Evolutionary conservation across 2,113 vertebrate species (phyloP).

Genomic region (Tor tambroides): DNA sequence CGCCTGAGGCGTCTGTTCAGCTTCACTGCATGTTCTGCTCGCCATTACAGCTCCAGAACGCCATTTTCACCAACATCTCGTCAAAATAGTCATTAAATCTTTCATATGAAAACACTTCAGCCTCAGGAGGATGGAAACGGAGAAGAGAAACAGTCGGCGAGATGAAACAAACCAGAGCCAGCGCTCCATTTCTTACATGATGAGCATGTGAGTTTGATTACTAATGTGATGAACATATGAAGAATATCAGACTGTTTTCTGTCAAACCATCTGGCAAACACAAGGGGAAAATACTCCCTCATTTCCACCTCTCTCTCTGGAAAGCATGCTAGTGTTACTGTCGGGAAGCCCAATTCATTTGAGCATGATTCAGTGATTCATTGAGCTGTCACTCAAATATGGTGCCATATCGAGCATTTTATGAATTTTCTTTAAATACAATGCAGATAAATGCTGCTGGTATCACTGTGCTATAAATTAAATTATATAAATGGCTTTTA

Average conservation of each 20-base stretch:
- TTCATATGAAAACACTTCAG: conserved; percentile 32
- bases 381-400: neutral
- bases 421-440: neutral
- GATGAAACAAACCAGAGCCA: conserved; percentile 48
- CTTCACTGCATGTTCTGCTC: conserved; percentile 30
- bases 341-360: too few relatives aligned
- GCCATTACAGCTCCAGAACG: too few relatives aligned
- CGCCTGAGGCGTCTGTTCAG: conserved; percentile 36
- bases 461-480: neutral
- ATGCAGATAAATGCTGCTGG: neutral
- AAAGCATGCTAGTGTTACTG: neutral
- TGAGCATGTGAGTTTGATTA: conserved; percentile 42
- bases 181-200: conserved; percentile 8
- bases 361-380: neutral
- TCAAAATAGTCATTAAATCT: conserved; percentile 51
- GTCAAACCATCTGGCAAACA: conserved; percentile 7
- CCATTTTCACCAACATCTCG: conserved; percentile 40
- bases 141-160: conserved; percentile 42
- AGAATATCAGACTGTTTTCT: conserved; percentile 1
- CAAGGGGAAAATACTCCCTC: neutral
- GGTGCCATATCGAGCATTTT: neutral
- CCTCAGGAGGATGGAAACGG: conserved; percentile 1
- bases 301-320: neutral
- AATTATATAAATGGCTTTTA: neutral
- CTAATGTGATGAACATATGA: conserved; percentile 40